Base-by-base conservation (phyloP, 2,888 invertebrate genomes). In the Lepidocyrtinus sp. region DNA sequence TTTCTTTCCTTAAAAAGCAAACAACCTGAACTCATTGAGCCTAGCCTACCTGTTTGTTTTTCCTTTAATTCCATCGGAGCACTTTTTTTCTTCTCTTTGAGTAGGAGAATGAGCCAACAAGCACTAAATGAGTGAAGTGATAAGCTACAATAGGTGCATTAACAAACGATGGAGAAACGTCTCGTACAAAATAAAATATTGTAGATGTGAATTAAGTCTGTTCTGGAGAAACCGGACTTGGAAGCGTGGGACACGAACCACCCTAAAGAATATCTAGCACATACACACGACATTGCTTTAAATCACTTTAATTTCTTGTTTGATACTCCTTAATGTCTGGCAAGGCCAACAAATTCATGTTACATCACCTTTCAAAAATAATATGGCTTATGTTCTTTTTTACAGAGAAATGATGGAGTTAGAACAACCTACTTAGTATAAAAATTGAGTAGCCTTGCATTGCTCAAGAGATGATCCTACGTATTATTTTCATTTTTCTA, bases 181-280 rank as follows among this genome's bases (percentile, higher is more conserved):
- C n/a, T n/a, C n/a, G n/a, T n/a, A n/a, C n/a, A n/a, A n/a, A n/a
- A n/a, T n/a, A n/a, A n/a, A n/a, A n/a, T n/a, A n/a, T n/a, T 12
- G 12, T 17, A 24, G 1, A 62, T 62, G 24, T 22, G n/a, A 62
- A 22, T 22, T 62, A 62, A n/a, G 22, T 7, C 45, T 45, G 7
- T 45, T 62, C 22, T 62, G 22, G 25, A 19, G 17, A 78, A 79
- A 73, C 79, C 73, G 79, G 73, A 73, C 73, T 64, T 36, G 63
- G 64, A 79, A 74, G 62, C 79, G 79, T 79, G 79, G 79, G 73
- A 74, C 79, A 79, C 74, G 79, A 79, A 73, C 79, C 79, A 45
- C 73, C 73, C 74, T 69, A 63, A 64, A 59, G 46, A 79, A 36
- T 74, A 19, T 26, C 45, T 61, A 63, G 68, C 73, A 78, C 46